Evolutionary conservation across 2,888 invertebrate species (phyloP).

Genomic region (Stenotaenia linearis): DNA sequence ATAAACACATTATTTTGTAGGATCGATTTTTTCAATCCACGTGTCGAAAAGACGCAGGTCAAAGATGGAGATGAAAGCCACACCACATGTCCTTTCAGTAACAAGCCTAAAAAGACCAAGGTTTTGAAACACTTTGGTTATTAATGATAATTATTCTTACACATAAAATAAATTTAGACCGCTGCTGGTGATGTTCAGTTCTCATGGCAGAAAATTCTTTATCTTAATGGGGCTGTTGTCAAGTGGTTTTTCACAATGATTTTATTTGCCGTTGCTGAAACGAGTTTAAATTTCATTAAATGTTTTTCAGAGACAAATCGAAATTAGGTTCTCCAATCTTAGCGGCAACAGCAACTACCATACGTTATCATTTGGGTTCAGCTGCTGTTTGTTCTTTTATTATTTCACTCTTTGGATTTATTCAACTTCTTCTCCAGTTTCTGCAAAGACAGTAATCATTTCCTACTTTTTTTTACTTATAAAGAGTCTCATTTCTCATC

Average conservation of each 20-base stretch:
- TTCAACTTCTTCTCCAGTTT: slow-evolving; percentile 54
- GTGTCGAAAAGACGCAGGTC: neutral
- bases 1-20: neutral
- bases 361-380: slow-evolving; percentile 67
- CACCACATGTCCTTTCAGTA: neutral
- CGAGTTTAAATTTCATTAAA: neutral
- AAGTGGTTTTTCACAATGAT: slow-evolving; percentile 43
- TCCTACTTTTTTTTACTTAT: neutral
- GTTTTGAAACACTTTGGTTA: neutral
- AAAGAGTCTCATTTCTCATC: neutral
- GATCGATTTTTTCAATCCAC: neutral
- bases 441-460: slow-evolving; percentile 50
- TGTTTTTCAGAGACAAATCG: slow-evolving; percentile 49
- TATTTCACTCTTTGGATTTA: slow-evolving; percentile 63
- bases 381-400: slow-evolving; percentile 70
- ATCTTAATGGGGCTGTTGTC: slow-evolving; percentile 45
- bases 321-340: slow-evolving; percentile 50
- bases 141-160: neutral
- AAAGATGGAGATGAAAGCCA: neutral
- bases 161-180: slow-evolving; percentile 48
- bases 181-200: slow-evolving; percentile 57
- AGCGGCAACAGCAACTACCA: slow-evolving; percentile 51
- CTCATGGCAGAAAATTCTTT: slow-evolving; percentile 57
- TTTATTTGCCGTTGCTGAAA: neutral
- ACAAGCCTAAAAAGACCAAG: neutral